phyloP scores from a whole-genome alignment of 1,140 invertebrate species.

The Sinonovacula constricta region DNA sequence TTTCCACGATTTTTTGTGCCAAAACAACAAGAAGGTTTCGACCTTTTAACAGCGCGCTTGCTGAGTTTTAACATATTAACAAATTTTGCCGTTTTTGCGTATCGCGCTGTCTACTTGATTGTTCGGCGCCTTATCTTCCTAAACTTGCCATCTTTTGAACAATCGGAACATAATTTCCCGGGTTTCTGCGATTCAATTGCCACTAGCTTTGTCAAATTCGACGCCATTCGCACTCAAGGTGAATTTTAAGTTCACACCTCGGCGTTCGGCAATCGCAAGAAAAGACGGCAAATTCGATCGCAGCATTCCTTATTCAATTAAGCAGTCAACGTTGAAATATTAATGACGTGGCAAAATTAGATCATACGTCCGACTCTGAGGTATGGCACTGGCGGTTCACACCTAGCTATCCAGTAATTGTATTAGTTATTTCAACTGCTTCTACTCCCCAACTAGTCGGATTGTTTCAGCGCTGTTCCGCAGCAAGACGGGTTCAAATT shows the following conservation, averaged over 20 bases:
- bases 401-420: conserved; percentile 62
- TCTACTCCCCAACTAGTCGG: conserved; percentile 26
- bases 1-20: conserved; percentile 35
- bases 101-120: conserved; percentile 37
- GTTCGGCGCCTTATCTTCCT: conserved; percentile 22
- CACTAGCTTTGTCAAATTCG: conserved; percentile 59
- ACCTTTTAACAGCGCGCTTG: conserved; percentile 28
- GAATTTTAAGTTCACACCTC: conserved; percentile 68
- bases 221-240: conserved; percentile 62
- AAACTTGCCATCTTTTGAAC: conserved; percentile 48
- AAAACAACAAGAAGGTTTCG: conserved; percentile 49
- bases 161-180: conserved; percentile 47
- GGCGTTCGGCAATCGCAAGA: conserved; percentile 48
- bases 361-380: conserved; percentile 61
- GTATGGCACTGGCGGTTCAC: conserved; percentile 62
- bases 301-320: conserved; percentile 64
- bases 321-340: conserved; percentile 64
- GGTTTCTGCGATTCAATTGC: conserved; percentile 57
- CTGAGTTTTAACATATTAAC: conserved; percentile 43
- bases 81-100: conserved; percentile 51
- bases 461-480: conserved; percentile 27
- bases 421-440: conserved; percentile 56
- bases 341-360: conserved; percentile 65
- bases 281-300: conserved; percentile 62
- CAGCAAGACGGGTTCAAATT: conserved; percentile 33